phyloP scores from a whole-genome alignment of 2,797 vertebrate genomes.

The Platyrinchus mystaceus region DNA sequence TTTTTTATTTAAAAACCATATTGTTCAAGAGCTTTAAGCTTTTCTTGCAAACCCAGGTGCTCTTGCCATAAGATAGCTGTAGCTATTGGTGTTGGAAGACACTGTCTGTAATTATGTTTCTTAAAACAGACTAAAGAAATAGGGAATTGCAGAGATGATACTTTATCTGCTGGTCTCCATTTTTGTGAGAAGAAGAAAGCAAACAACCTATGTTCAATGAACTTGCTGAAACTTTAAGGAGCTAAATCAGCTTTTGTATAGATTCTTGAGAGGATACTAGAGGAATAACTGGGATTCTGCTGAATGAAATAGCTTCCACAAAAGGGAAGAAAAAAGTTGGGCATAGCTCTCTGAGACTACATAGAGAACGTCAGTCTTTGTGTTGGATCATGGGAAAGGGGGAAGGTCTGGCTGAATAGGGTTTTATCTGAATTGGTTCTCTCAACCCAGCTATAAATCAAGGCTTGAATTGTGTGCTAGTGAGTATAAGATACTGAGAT shows the following conservation, averaged over 20 bases:
- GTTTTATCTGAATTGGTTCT: conserved; percentile 58
- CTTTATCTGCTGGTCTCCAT: neutral
- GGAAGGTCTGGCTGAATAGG: conserved; percentile 3
- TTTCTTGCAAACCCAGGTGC: neutral
- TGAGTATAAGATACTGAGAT: conserved; percentile 10
- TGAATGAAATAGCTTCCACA: neutral
- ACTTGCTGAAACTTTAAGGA: neutral
- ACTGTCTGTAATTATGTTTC: neutral
- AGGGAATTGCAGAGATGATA: neutral
- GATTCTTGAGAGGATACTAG: neutral
- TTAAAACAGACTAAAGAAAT: neutral
- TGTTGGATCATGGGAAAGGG: neutral
- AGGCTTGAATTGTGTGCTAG: neutral
- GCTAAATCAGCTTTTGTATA: neutral
- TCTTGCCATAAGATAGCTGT: neutral
- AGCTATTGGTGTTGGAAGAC: neutral
- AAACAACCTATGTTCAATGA: neutral
- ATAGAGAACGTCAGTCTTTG: neutral
- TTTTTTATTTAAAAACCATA: neutral
- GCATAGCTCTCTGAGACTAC: neutral
- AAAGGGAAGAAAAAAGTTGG: neutral
- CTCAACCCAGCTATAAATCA: conserved; percentile 38
- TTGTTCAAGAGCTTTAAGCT: neutral
- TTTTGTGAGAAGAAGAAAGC: neutral
- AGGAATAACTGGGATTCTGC: neutral